Percentiles rank a stretch among this genome's conserved stretches.
These are phyloP conservation scores for Phalacrocorax brasilianus DNA, from an alignment of 2,113 vertebrate genomes.

Conservation along the genomic window DNA sequence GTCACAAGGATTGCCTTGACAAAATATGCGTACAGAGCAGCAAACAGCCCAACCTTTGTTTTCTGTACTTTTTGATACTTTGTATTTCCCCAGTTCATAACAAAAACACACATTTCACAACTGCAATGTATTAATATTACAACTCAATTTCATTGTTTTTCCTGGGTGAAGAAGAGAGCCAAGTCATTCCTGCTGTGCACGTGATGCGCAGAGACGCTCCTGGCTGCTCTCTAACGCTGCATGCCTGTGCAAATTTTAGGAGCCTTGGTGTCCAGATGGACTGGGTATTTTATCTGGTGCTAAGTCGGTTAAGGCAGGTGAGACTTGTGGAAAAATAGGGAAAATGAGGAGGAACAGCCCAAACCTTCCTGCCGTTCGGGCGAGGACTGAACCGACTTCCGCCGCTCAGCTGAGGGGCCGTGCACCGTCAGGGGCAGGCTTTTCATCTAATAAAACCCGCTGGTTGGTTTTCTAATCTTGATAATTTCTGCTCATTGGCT, in stretches of 20 bases:
- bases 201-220: rapidly evolving
- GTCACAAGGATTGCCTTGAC: neutral
- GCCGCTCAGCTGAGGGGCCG: neutral
- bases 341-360: neutral
- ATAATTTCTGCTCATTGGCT: slow-evolving; percentile 61
- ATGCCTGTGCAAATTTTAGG: rapidly evolving
- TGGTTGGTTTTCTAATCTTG: slow-evolving; percentile 22
- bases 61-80: neutral
- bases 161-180: neutral
- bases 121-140: rapidly evolving
- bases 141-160: neutral
- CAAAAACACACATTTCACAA: neutral
- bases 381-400: neutral
- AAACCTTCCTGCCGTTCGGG: neutral
- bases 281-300: rapidly evolving
- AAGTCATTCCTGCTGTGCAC: neutral
- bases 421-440: slow-evolving; percentile 5
- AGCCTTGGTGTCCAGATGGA: rapidly evolving
- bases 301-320: neutral
- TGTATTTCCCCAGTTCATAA: neutral
- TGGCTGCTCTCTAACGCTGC: rapidly evolving
- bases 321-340: neutral
- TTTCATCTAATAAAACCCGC: neutral
- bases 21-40: rapidly evolving
- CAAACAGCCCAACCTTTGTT: neutral